A percentile compares a stretch with the other conserved stretches of the same genome.
Evolutionary conservation across 2,113 vertebrate species (phyloP).

Genomic region (Chamaea fasciata): DNA sequence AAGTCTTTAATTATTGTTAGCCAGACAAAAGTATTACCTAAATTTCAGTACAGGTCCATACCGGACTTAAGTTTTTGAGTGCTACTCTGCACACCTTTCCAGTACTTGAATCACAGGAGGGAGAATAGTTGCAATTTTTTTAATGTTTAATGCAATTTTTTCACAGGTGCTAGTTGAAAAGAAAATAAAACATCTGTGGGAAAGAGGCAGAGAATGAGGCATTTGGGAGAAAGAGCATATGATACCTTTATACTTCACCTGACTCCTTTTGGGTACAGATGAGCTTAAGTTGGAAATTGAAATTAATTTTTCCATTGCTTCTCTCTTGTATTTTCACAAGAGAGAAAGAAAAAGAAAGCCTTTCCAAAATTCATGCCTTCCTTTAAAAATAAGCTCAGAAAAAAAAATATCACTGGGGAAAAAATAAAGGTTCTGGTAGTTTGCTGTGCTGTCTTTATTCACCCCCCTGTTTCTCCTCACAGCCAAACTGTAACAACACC

Average conservation of each 20-base stretch:
- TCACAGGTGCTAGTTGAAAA: neutral
- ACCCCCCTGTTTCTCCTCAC: neutral
- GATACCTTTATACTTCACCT: neutral
- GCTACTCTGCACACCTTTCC: neutral
- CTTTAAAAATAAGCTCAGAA: neutral
- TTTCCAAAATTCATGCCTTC: neutral
- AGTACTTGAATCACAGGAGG: neutral
- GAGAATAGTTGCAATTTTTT: neutral
- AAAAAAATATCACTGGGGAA: neutral
- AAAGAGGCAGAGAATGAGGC: neutral
- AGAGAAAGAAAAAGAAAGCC: neutral
- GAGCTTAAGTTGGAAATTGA: neutral
- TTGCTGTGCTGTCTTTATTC: neutral
- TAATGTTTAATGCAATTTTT: neutral
- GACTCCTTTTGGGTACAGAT: neutral
- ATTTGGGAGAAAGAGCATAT: neutral
- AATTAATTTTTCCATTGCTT: neutral
- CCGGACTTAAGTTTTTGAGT: neutral
- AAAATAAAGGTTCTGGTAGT: neutral
- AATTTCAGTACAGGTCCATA: neutral
- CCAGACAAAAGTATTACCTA: neutral
- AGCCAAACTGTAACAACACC: neutral
- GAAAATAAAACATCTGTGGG: neutral
- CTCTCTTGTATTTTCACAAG: neutral
- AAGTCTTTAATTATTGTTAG: neutral